Percentiles rank a stretch among this genome's conserved stretches.
These are phyloP conservation scores for Drosophila siamana DNA, from an alignment of 2,888 invertebrate genomes.

Conservation along the genomic window DNA sequence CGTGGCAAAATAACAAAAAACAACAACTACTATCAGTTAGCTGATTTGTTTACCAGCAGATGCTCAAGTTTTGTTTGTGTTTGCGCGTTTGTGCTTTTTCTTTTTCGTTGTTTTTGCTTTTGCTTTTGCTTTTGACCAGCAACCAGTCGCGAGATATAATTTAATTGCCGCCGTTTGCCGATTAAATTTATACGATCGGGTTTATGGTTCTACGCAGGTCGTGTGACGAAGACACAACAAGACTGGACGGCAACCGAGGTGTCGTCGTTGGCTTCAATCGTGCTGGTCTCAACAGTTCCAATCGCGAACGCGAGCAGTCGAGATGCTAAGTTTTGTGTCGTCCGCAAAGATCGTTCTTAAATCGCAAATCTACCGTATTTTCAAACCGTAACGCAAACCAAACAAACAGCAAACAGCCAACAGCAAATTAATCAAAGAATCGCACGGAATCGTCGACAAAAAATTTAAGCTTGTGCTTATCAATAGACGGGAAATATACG, in stretches of 20 bases:
- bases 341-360: conserved; percentile 11
- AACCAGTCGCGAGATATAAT: conserved; percentile 10
- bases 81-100: background rate
- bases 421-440: conserved; percentile 11
- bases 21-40: conserved; percentile 12
- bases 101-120: background rate
- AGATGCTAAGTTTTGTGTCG: conserved; percentile 40
- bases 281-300: conserved; percentile 35
- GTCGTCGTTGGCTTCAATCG: conserved; percentile 24
- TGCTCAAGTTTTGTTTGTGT: conserved; percentile 3
- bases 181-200: conserved; percentile 52
- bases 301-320: conserved; percentile 47
- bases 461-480: conserved; percentile 21
- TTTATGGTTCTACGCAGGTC: conserved; percentile 30
- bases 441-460: background rate
- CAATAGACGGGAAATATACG: conserved; percentile 8
- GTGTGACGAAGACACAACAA: conserved; percentile 6
- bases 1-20: background rate
- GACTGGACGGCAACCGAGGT: conserved; percentile 34
- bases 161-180: conserved; percentile 45
- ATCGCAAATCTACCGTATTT: conserved; percentile 11
- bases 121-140: background rate
- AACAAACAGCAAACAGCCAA: background rate
- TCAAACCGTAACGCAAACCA: conserved; percentile 10
- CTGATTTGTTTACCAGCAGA: conserved; percentile 25